Conservation (phyloP, 2,797 vertebrate species). For the Gouania willdenowi region DNA sequence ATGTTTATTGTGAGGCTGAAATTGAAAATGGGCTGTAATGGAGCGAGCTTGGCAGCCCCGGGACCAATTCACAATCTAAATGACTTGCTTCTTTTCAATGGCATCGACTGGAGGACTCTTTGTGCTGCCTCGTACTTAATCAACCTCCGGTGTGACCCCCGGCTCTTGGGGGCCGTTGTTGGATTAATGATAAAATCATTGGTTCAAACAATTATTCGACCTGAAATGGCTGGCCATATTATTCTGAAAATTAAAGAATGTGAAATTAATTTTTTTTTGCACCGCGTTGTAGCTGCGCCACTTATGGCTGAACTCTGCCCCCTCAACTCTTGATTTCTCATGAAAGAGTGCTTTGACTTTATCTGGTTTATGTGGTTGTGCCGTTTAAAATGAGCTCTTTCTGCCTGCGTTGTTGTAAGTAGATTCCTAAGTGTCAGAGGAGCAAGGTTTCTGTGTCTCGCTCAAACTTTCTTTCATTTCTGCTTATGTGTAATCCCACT, state of each 20-base stretch:
- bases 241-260: conserved; percentile 97
- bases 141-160: conserved; percentile 98
- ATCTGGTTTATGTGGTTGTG: conserved; percentile 57
- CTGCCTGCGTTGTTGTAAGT: conserved; percentile 46
- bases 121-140: conserved; percentile 99
- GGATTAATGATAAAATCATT: conserved; percentile 99
- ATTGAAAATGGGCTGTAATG: conserved; percentile 99
- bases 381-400: conserved; percentile 21
- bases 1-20: conserved; percentile 99
- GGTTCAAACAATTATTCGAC: conserved; percentile 99
- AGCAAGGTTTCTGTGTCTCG: conserved; percentile 48
- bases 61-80: conserved; percentile 99
- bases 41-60: conserved; percentile 95
- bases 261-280: conserved; percentile 84
- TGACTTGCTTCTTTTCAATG: conserved; percentile 99
- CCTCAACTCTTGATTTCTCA: conserved; percentile 77
- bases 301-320: conserved; percentile 94
- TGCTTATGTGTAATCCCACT: conserved; percentile 23
- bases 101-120: conserved; percentile 97
- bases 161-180: conserved; percentile 88
- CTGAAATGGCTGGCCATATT: conserved; percentile 97
- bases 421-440: conserved; percentile 53
- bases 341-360: conserved; percentile 73
- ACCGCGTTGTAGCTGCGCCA: conserved; percentile 82
- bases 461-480: conserved; percentile 26